Base-by-base conservation (phyloP, 1,140 invertebrate species). In the honey bee (Apis mellifera) region DNA sequence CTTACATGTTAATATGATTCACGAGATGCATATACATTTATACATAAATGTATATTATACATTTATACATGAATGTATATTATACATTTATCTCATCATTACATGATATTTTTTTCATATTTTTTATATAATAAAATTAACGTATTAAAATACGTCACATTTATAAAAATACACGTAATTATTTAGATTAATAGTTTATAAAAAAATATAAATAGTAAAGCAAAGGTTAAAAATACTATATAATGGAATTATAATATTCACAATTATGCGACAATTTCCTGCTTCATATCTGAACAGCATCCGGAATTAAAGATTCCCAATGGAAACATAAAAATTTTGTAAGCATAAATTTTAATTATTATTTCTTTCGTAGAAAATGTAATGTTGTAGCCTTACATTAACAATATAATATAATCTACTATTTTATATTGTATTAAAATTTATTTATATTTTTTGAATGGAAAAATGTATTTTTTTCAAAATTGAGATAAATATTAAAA, bases 241-340 rank as follows among this genome's bases (percentile, higher is more conserved):
- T 55, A 17, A 15, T 55, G 17, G 17, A 55, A 55, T 15, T 55
- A 55, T 5, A 42, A 23, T 62, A 15, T 3, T 75, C 75, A 52
- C 42, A 64, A 62, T 78, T 32, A 55, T 21, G 69, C 64, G 64
- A 68, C 32, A 55, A 78, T 70, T 70, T 78, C 65, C 65, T 82
- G 48, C 26, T 71, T 15, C 21, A 42, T 78, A 69, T 82, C 81
- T 70, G 52, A 48, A 64, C 74, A 78, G 57, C 74, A 82, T 82
- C 75, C 75, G 81, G 81, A 62, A 32, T 59, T 26, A 62, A 70
- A 64, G 21, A 57, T 77, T 64, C n/a, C 54, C n/a, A 13, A 70
- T 82, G 75, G 26, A 50, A 60, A 54, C 15, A 26, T 54, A 23
- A 64, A 15, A 62, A 60, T 76, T 23, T 15, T 62, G 81, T 78